Conservation (phyloP, 2,113 vertebrate species). For the Anarrhichthys ocellatus region DNA sequence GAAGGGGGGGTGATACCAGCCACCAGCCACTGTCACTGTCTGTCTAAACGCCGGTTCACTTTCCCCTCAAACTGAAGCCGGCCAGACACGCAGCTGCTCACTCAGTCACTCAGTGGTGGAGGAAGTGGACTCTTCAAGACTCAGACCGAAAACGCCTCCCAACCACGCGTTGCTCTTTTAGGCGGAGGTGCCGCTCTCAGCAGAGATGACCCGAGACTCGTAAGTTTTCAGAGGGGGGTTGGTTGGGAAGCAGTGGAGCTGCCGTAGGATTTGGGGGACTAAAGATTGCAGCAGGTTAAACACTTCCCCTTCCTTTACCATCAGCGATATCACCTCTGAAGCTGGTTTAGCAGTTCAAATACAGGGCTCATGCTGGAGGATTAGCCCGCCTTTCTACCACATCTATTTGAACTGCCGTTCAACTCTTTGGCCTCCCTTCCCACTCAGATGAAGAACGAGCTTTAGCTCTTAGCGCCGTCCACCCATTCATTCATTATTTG, state of each 20-base stretch:
- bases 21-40: conserved; percentile 60
- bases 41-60: conserved; percentile 40
- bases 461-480: conserved; percentile 41
- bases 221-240: conserved; percentile 59
- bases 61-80: conserved; percentile 20
- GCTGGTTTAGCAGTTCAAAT: not conserved
- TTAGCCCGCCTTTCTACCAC: not conserved
- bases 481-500: conserved; percentile 61
- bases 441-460: conserved; percentile 11
- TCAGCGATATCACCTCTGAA: conserved; percentile 11
- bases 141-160: not conserved
- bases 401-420: not conserved
- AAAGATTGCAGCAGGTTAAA: not conserved
- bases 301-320: not conserved
- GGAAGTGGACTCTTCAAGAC: conserved; percentile 48
- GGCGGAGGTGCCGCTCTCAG: conserved; percentile 51
- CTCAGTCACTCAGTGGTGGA: conserved; percentile 3
- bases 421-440: not conserved
- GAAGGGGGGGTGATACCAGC: not conserved
- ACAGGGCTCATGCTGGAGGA: not conserved
- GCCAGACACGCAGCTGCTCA: conserved; percentile 44
- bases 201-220: conserved; percentile 76
- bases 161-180: conserved; percentile 5
- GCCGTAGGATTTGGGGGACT: conserved; percentile 3
- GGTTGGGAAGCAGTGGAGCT: not conserved